Evolutionary conservation across 2,888 invertebrate species (phyloP).

Genomic region (Ichneumoninae sp.): DNA sequence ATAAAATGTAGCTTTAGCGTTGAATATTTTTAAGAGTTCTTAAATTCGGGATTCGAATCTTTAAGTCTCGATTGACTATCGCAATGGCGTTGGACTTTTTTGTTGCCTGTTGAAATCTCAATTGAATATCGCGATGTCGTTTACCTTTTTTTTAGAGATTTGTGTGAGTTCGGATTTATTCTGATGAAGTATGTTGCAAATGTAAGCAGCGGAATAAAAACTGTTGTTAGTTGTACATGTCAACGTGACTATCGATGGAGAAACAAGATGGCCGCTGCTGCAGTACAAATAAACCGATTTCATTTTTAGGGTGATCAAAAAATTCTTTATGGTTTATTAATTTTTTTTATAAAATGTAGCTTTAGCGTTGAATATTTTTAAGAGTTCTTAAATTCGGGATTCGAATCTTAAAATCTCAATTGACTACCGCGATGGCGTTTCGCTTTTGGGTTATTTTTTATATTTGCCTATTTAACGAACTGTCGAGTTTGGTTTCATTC

Average conservation of each 20-base stretch:
- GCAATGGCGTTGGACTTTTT: background rate
- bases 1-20: no score
- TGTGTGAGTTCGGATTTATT: no score
- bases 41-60: background rate
- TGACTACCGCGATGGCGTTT: background rate
- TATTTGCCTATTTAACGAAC: background rate
- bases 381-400: no score
- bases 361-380: no score
- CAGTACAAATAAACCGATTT: background rate
- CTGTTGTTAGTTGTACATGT: background rate
- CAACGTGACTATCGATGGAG: background rate
- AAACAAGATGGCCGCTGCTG: background rate
- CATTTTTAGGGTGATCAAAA: no score
- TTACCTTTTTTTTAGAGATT: background rate
- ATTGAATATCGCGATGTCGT: background rate
- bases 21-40: no score
- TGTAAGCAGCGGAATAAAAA: background rate
- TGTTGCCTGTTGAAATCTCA: background rate
- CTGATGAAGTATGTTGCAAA: no score
- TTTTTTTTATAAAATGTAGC: no score
- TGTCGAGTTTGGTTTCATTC: no score
- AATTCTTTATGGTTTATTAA: no score
- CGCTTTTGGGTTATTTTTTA: background rate
- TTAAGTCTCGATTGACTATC: slow-evolving; percentile 1
- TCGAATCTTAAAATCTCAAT: background rate